Percentiles rank a stretch among this genome's conserved stretches.
These are phyloP conservation scores for Sipha flava DNA, from an alignment of 1,140 invertebrate genomes.

Conservation along the genomic window DNA sequence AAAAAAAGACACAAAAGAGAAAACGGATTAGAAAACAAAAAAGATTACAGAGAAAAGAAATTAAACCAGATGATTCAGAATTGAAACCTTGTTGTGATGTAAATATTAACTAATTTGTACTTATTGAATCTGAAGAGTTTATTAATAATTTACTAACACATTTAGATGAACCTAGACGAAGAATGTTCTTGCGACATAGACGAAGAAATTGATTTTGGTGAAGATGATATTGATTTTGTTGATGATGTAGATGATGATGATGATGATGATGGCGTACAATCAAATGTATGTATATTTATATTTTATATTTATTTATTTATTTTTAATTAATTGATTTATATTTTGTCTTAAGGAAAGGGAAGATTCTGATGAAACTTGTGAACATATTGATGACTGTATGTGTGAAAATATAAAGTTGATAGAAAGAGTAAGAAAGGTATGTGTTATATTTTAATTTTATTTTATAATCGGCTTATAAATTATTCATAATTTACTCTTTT, in stretches of 20 bases:
- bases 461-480: too few species aligned
- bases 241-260: conserved; percentile 4
- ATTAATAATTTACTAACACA: neutral
- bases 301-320: conserved; percentile 4
- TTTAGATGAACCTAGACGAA: neutral
- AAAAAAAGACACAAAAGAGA: conserved; percentile 69
- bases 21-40: conserved; percentile 80
- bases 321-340: conserved; percentile 37
- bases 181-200: conserved; percentile 3
- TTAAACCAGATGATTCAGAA: conserved; percentile 49
- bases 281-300: neutral
- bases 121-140: neutral
- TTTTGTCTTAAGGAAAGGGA: conserved; percentile 37
- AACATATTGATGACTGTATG: conserved; percentile 26
- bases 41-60: conserved; percentile 71
- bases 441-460: too few species aligned
- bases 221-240: neutral
- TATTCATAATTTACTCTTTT: neutral
- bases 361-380: conserved; percentile 32
- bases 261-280: conserved; percentile 18
- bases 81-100: conserved; percentile 46
- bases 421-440: conserved; percentile 20
- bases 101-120: conserved; percentile 33
- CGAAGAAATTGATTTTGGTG: neutral
- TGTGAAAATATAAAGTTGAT: conserved; percentile 2